These are phyloP conservation scores for Passer domesticus DNA, from an alignment of 2,113 vertebrate species.

Conservation along the genomic window DNA sequence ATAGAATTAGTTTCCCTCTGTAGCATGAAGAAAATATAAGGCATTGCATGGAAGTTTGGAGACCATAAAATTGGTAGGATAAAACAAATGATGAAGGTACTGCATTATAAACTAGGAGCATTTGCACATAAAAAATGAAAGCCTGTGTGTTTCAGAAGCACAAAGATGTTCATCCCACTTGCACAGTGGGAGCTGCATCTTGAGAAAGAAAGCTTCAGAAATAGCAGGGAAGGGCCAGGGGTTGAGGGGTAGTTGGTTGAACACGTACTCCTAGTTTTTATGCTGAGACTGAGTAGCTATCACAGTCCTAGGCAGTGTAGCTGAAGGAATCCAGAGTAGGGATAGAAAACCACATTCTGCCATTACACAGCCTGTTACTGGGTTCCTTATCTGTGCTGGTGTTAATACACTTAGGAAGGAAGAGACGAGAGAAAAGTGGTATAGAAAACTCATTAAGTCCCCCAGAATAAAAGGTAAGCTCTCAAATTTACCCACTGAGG, in stretches of 20 bases:
- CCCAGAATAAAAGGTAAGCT: not conserved
- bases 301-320: not conserved
- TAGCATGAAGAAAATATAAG: not conserved
- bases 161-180: not conserved
- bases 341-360: not conserved
- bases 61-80: not conserved
- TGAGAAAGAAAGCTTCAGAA: not conserved
- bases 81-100: not conserved
- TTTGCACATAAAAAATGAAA: not conserved
- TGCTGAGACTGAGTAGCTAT: not conserved
- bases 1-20: not conserved
- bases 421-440: not conserved
- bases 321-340: not conserved
- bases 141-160: not conserved
- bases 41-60: not conserved
- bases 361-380: not conserved
- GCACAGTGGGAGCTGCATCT: not conserved
- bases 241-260: not conserved
- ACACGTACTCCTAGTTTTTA: not conserved
- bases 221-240: not conserved
- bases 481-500: not conserved
- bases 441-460: constrained; percentile 3
- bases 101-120: not conserved
- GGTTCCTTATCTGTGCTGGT: not conserved
- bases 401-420: not conserved